Percentiles rank a stretch among this genome's conserved stretches.
Conservation (phyloP, 2,113 vertebrate species). For the Datnioides undecimradiatus region DNA sequence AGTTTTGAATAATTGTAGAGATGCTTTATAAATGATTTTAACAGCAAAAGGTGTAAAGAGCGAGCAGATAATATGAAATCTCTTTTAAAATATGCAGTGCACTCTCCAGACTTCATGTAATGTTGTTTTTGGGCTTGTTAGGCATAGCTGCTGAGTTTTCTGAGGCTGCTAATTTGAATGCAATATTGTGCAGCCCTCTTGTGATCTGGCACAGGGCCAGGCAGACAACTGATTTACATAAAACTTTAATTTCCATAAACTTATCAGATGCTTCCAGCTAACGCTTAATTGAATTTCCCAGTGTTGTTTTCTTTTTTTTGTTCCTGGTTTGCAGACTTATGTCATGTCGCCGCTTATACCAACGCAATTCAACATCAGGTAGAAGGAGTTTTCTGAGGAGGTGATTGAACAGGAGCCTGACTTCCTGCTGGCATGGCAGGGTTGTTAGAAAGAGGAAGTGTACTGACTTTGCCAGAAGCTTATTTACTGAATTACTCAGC, state of each 20-base stretch:
- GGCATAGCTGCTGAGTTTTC: conserved; percentile 40
- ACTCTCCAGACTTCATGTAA: conserved; percentile 24
- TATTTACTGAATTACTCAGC: conserved; percentile 51
- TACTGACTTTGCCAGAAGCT: conserved; percentile 51
- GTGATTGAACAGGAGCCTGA: conserved; percentile 9
- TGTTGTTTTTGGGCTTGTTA: conserved; percentile 57
- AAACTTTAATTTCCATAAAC: conserved; percentile 81
- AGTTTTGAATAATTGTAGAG: not conserved
- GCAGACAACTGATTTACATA: conserved; percentile 78
- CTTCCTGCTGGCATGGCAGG: conserved; percentile 34
- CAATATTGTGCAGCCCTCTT: conserved; percentile 56
- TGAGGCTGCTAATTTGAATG: conserved; percentile 68
- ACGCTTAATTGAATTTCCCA: conserved; percentile 65
- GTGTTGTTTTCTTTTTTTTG: conserved; percentile 24
- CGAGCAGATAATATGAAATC: not conserved
- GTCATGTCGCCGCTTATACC: conserved; percentile 31
- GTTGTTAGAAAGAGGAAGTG: conserved; percentile 38
- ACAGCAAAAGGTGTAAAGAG: conserved; percentile 12
- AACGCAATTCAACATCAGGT: conserved; percentile 1
- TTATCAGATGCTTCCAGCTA: conserved; percentile 76
- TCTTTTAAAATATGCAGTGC: conserved; percentile 22
- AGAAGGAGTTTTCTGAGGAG: conserved; percentile 5
- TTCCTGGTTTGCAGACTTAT: conserved; percentile 35
- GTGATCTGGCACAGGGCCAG: conserved; percentile 63
- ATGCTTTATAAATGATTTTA: conserved; percentile 27